Evolutionary conservation across 1,140 invertebrate species (phyloP).

Genomic region (Halesus radiatus): DNA sequence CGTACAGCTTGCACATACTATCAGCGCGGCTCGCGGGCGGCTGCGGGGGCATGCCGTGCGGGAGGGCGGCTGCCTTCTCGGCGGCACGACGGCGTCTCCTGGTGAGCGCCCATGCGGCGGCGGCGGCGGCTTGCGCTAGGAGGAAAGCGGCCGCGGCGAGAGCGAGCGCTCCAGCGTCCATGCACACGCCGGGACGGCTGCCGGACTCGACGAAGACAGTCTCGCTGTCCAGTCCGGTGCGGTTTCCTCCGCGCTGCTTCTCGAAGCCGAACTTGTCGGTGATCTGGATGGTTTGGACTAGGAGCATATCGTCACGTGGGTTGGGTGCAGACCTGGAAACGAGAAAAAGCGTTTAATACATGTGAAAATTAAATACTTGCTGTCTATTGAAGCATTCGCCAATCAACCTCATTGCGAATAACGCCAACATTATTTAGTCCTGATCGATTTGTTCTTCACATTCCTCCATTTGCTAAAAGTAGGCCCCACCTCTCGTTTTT

Average conservation of each 20-base stretch:
- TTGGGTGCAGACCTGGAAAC: constrained; percentile 60
- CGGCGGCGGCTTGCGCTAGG: constrained; percentile 84
- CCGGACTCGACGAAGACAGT: constrained; percentile 73
- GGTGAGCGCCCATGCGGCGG: constrained; percentile 86
- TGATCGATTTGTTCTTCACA: no score
- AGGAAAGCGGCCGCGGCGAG: constrained; percentile 87
- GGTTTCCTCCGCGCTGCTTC: constrained; percentile 65
- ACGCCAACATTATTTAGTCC: no score
- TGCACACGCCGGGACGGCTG: constrained; percentile 74
- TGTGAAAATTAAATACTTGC: no score
- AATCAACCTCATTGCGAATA: no score
- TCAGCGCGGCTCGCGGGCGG: constrained; percentile 76
- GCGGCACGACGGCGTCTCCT: constrained; percentile 83
- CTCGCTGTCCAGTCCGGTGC: constrained; percentile 66
- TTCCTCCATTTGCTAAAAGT: no score
- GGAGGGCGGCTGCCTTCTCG: constrained; percentile 68
- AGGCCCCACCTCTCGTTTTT: no score
- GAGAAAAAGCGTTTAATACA: not conserved
- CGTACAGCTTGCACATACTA: constrained; percentile 89
- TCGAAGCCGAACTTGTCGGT: constrained; percentile 93
- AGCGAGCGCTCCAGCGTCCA: constrained; percentile 84
- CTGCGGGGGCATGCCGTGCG: constrained; percentile 60
- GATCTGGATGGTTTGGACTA: constrained; percentile 93
- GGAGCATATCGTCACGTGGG: constrained; percentile 84
- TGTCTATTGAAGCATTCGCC: no score